phyloP scores from a whole-genome alignment of 92 coral and sea anemone species.

The Bergia puertoricense region DNA sequence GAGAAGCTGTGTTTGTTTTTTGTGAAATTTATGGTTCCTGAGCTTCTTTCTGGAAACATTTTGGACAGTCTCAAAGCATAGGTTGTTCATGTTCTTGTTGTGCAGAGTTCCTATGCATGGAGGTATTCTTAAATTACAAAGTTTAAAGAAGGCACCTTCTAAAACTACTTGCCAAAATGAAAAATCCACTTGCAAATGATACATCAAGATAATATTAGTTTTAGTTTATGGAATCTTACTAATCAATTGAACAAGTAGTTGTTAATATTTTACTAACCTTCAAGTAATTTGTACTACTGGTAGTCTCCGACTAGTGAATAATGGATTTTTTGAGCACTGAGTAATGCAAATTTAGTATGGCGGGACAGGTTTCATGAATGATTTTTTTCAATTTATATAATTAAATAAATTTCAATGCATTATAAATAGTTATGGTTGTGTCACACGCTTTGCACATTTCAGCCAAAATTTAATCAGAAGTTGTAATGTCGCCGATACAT shows the following conservation, averaged over 20 bases:
- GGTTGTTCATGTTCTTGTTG: constrained; percentile 27
- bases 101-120: not conserved
- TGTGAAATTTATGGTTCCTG: constrained; percentile 49
- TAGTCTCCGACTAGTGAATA: constrained; percentile 12
- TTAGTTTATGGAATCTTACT: not conserved
- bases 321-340: not conserved
- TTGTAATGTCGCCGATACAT: not conserved
- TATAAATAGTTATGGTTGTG: constrained; percentile 12
- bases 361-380: constrained; percentile 8
- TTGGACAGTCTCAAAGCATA: constrained; percentile 48
- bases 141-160: constrained; percentile 12
- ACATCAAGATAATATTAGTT: not conserved
- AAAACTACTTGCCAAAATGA: constrained; percentile 1
- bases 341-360: constrained; percentile 3
- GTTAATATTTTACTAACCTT: constrained; percentile 1
- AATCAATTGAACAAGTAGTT: constrained; percentile 21
- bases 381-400: not conserved
- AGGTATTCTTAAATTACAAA: constrained; percentile 17
- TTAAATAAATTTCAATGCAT: constrained; percentile 9
- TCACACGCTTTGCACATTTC: constrained; percentile 18
- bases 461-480: constrained; percentile 19
- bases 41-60: constrained; percentile 51
- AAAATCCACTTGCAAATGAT: constrained; percentile 9
- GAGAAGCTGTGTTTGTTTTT: constrained; percentile 54
- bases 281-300: constrained; percentile 16